A percentile compares a stretch with the other conserved stretches of the same genome.
These are phyloP conservation scores for Rhadina sibilatrix DNA, from an alignment of 2,113 vertebrate species.

Conservation along the genomic window DNA sequence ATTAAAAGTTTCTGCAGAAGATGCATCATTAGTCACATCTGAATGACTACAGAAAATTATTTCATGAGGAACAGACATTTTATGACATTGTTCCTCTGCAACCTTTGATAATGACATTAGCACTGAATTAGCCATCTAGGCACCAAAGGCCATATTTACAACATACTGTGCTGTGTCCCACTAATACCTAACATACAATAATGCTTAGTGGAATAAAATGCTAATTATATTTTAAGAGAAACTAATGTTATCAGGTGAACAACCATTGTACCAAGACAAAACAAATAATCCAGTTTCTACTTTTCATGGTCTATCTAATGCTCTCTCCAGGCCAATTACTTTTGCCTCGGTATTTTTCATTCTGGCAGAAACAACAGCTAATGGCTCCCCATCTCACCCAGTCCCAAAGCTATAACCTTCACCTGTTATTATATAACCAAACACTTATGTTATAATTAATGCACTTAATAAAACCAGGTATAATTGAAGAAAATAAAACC, in stretches of 20 bases:
- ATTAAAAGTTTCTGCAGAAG: neutral
- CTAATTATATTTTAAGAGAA: slow-evolving; percentile 29
- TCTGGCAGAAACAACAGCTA: neutral
- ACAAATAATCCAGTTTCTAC: slow-evolving; percentile 17
- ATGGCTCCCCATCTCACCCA: neutral
- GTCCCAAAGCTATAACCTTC: neutral
- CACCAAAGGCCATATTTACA: neutral
- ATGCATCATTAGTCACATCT: neutral
- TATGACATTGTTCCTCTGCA: neutral
- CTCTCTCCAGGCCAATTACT: neutral
- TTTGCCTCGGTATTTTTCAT: slow-evolving; percentile 24
- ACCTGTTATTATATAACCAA: neutral
- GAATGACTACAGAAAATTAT: neutral
- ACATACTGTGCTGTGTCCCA: neutral
- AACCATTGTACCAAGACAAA: neutral
- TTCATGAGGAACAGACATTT: slow-evolving; percentile 6
- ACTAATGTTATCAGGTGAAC: slow-evolving; percentile 7
- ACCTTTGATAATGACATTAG: slow-evolving; percentile 45
- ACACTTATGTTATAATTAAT: neutral
- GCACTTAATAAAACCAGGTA: neutral
- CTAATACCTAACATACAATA: neutral
- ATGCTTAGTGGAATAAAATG: slow-evolving; percentile 21
- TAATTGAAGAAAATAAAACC: neutral
- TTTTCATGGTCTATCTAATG: neutral
- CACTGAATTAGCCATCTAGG: slow-evolving; percentile 4